Base-by-base conservation (phyloP, 2,797 vertebrate genomes). In the Taeniopygia guttata region DNA sequence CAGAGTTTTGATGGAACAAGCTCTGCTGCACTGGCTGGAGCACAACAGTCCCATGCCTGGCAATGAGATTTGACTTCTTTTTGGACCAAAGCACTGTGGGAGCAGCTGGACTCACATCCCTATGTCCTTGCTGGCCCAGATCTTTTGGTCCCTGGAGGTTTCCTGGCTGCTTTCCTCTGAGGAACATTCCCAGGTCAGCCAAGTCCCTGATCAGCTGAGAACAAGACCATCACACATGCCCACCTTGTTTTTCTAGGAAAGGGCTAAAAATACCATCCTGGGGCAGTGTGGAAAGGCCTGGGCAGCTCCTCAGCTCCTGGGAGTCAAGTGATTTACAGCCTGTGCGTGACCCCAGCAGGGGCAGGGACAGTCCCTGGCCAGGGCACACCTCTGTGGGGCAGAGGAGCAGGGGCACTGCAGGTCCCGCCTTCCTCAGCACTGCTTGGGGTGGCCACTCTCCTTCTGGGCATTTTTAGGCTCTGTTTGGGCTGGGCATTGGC, bases 51-150 rank as follows among this genome's bases (percentile, higher is more conserved):
- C 51, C 2, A 0, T 1, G 30, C 51, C 51, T 32, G 9, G 80
- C 13, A 5, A 63, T 40, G 29, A 49, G 26, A 34, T 34, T 60
- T 7, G 5, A 7, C 2, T 2, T 69, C 43, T 64, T 79, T 62
- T 78, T 0, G 0, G 25, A 56, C n/a, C 51, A 13, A 38, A 51
- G 72, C 2, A 1, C 20, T 0, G 5, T 6, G 26, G 38, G 36
- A 79, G 63, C 72, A 69, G 68, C 87, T 75, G 36, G 58, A 23
- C 63, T 63, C 25, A 4, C n/a, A 16, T 45, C 82, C 48, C 58
- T 2, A 0, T 4, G 12, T 22, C 70, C 70, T 62, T 20, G 1
- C n/a, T 52, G 58, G 58, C 67, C 13, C 58, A 9, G 38, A 69
- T 30, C 51, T 42, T 49, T 64, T 4, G 0, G 25, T 60, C 46